phyloP scores from a whole-genome alignment of 2,888 invertebrate genomes.

The Ommatoiulus sabulosus region DNA sequence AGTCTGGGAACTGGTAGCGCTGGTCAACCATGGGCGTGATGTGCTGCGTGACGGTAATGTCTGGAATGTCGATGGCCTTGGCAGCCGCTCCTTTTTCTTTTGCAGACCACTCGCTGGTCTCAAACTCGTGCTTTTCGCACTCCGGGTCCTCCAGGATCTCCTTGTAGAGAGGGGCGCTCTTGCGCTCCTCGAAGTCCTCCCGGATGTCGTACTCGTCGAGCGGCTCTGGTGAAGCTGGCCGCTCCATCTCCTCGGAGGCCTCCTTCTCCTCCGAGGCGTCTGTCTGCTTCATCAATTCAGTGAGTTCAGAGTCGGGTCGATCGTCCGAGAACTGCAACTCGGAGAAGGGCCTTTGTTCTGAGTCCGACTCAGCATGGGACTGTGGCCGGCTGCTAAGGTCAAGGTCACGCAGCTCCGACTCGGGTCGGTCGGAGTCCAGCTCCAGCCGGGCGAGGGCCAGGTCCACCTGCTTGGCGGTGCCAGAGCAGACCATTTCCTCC shows the following conservation, averaged over 20 bases:
- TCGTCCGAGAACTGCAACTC: conserved; percentile 67
- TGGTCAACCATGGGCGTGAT: conserved; percentile 70
- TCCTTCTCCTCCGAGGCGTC: conserved; percentile 61
- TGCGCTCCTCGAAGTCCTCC: conserved; percentile 64
- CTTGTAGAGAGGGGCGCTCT: conserved; percentile 3
- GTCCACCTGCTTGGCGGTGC: background rate
- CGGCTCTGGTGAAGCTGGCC: conserved; percentile 72
- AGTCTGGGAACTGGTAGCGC: conserved; percentile 66
- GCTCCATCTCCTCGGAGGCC: conserved; percentile 70
- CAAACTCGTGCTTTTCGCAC: conserved; percentile 71
- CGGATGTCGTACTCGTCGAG: conserved; percentile 67
- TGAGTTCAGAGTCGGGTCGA: conserved; percentile 68
- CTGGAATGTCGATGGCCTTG: conserved; percentile 70
- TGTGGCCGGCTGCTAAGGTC: conserved; percentile 66
- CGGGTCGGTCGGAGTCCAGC: conserved; percentile 64
- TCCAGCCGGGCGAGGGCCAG: background rate
- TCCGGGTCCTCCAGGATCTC: conserved; percentile 68
- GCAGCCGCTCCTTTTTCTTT: conserved; percentile 51
- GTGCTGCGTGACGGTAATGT: conserved; percentile 75
- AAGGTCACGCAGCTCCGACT: conserved; percentile 69
- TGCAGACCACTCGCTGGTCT: conserved; percentile 68
- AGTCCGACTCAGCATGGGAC: conserved; percentile 64
- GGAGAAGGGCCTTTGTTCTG: conserved; percentile 67
- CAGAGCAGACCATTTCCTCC: conserved; percentile 29
- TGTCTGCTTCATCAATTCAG: conserved; percentile 65